Percentiles rank a stretch among this genome's conserved stretches.
These are phyloP conservation scores for Oscheius onirici DNA, from an alignment of 2,888 invertebrate genomes.

Conservation along the genomic window DNA sequence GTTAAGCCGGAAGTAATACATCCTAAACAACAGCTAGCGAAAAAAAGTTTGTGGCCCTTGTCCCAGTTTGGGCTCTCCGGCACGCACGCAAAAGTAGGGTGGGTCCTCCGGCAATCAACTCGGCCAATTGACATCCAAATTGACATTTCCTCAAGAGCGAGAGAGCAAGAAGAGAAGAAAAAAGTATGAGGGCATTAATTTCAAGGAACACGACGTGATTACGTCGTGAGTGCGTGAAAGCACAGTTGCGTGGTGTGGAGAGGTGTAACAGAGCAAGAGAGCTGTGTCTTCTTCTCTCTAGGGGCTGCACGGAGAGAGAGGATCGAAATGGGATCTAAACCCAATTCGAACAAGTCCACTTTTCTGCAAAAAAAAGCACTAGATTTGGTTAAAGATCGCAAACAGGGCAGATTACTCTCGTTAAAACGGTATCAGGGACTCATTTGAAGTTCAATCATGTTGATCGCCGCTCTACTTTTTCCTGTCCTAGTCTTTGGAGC, in stretches of 20 bases:
- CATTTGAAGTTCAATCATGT: too few relatives aligned
- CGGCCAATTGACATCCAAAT: constrained; percentile 19
- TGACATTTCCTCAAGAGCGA: constrained; percentile 7
- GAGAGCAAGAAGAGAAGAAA: not conserved
- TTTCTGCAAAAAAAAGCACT: not conserved
- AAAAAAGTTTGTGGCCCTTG: not conserved
- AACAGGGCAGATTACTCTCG: too few relatives aligned
- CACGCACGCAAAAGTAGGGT: not conserved
- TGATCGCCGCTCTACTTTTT: too few relatives aligned
- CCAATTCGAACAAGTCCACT: constrained; percentile 21
- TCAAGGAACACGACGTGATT: not conserved
- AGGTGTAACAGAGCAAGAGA: constrained; percentile 16
- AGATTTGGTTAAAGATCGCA: too few relatives aligned
- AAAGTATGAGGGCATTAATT: not conserved
- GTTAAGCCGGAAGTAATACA: not conserved
- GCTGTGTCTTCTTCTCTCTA: not conserved
- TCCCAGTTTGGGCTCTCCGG: not conserved
- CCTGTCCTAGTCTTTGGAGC: too few relatives aligned
- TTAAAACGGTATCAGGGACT: too few relatives aligned
- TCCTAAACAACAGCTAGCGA: not conserved
- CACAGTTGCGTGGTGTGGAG: constrained; percentile 17
- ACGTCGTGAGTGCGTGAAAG: constrained; percentile 5
- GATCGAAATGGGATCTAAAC: constrained; percentile 27
- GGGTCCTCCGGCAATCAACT: constrained; percentile 14
- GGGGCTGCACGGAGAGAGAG: not conserved